Base-by-base conservation (phyloP, 2,888 invertebrate species). In the Mesopsocus fuscifrons region DNA sequence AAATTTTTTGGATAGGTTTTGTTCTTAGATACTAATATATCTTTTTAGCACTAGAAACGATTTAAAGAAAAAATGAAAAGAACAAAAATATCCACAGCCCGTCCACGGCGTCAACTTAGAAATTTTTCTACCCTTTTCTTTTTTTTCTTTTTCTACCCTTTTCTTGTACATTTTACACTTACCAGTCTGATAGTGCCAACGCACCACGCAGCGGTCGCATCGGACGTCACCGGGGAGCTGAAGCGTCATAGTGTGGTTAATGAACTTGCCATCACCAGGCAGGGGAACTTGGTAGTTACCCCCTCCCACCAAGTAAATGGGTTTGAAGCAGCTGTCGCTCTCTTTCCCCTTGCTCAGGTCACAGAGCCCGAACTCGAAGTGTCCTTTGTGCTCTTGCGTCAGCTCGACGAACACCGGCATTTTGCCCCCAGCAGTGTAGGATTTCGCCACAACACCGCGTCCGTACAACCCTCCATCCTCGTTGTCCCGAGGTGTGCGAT, bases 121-220 rank as follows among this genome's bases (percentile, higher is more conserved):
- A 30, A 11, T n/a, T 11, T 11, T 30, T 30, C 30, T 9, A 30
- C n/a, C n/a, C 30, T 30, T 30, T 30, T 30, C n/a, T 30, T 30
- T 30, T 30, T 30, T 30, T 30, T 30, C n/a, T 30, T 30, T 30
- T 30, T 30, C n/a, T 30, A 11, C n/a, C n/a, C n/a, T 30, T 30
- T 6, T 33, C 17, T 33, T n/a, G 15, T 33, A 16, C 30, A 15
- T 43, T n/a, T 8, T n/a, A n/a, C n/a, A 43, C 45, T 46, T 52
- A 56, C 66, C 70, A 15, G 61, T 57, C 2, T 53, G 52, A 48
- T 68, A 72, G 30, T 63, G 63, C 72, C 72, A 72, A 44, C 69
- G 64, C 2, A 72, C 51, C 1, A 68, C 65, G 50, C 71, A 71
- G 34, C 66, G 66, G 0, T 61, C 48, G 51, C 71, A 71, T n/a